Base-by-base conservation (phyloP, 2,888 invertebrate species). In the Bhutanitis thaidina region DNA sequence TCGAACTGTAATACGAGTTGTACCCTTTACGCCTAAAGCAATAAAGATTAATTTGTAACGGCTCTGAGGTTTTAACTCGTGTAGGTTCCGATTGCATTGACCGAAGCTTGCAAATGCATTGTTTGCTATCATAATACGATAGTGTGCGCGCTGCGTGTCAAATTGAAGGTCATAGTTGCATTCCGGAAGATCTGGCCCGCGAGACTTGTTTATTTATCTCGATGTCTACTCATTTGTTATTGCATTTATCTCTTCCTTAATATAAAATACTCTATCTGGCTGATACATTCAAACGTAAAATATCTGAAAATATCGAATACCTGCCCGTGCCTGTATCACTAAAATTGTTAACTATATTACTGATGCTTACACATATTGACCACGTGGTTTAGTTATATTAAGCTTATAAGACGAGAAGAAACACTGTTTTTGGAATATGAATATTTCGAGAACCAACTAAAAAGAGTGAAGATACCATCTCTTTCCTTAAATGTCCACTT, bases 71-170 rank as follows among this genome's bases (percentile, higher is more conserved):
- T 38, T 45, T 32, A 40, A 52, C 48, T 48, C 46, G 53, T 53
- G 56, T 59, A 63, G 80, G 74, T 73, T 81, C 79, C 66, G 58
- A 69, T 81, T 83, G 72, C 81, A 78, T 79, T 71, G 74, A 72
- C 67, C 71, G 79, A 80, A 80, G 65, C 60, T 61, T 72, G 69
- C 72, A 70, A 72, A 73, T 72, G 69, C 65, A 67, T 64, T 71
- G 69, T 69, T 69, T 56, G 62, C 59, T 61, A 68, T 74, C 70
- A 68, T 62, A 61, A 57, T 49, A 57, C 55, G 62, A 68, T 62
- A 60, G 60, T 64, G 61, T 71, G 65, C 58, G 54, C 56, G 55
- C 53, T 40, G 49, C 59, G 67, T 65, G 58, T 70, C 67, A 55
- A 59, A 64, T 66, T 62, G 58, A 67, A 58, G 67, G 67, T 62